Evolutionary conservation across 2,797 vertebrate species (phyloP).

Genomic region (Setipinna tenuifilis): DNA sequence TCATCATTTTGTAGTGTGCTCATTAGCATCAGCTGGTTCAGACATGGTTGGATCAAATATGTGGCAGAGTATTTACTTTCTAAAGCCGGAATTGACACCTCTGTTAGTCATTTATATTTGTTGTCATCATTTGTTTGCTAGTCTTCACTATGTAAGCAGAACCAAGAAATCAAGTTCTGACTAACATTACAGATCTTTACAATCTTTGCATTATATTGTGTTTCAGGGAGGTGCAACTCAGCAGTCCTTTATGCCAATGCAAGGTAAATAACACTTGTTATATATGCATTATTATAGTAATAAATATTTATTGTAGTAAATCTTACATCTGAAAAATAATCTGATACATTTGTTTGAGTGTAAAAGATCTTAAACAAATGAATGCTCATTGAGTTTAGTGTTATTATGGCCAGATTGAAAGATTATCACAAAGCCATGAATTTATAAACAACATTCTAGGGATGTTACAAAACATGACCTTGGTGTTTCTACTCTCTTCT

Average conservation of each 20-base stretch:
- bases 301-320: neutral
- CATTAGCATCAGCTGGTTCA: too few species aligned
- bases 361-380: neutral
- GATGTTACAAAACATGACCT: neutral
- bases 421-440: slow-evolving; percentile 1
- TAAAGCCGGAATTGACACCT: too few species aligned
- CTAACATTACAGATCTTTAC: neutral
- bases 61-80: too few species aligned
- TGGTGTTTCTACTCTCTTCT: neutral
- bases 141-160: too few species aligned
- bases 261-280: slow-evolving; percentile 77
- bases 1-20: too few species aligned
- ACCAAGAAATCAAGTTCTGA: neutral
- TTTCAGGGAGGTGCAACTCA: slow-evolving; percentile 77
- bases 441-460: neutral
- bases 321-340: neutral
- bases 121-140: too few species aligned
- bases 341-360: neutral
- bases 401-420: neutral
- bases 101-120: too few species aligned
- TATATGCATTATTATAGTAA: slow-evolving; percentile 17
- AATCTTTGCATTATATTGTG: slow-evolving; percentile 50
- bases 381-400: neutral
- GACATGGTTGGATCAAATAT: too few species aligned
- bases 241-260: slow-evolving; percentile 80